These are phyloP conservation scores for Odontocolon sp. DNA, from an alignment of 2,888 invertebrate species.

Conservation along the genomic window DNA sequence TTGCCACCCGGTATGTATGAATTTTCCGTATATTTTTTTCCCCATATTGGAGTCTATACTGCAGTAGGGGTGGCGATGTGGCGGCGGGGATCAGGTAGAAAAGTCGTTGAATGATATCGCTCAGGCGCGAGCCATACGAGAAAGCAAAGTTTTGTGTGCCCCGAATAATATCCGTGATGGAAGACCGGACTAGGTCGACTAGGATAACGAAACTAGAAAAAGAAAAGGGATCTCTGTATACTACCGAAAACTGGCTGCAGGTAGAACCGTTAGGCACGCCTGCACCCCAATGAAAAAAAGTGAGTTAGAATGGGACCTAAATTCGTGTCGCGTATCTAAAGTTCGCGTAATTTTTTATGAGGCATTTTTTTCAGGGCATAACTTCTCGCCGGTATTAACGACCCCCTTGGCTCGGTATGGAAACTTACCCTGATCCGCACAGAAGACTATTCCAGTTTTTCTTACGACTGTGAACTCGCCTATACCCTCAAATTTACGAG, in stretches of 20 bases:
- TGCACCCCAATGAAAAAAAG: slow-evolving; percentile 19
- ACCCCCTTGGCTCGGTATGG: slow-evolving; percentile 33
- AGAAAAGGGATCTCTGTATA: slow-evolving; percentile 47
- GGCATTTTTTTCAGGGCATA: slow-evolving; percentile 65
- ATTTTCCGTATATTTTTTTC: slow-evolving; percentile 36
- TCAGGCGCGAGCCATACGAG: slow-evolving; percentile 38
- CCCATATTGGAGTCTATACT: slow-evolving; percentile 3
- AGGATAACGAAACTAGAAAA: slow-evolving; percentile 22
- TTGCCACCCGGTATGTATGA: slow-evolving; percentile 42
- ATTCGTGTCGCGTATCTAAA: slow-evolving; percentile 48
- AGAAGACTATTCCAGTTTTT: background rate
- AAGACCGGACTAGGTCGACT: slow-evolving; percentile 53
- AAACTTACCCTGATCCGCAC: too few species aligned
- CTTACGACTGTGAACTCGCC: slow-evolving; percentile 5
- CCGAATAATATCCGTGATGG: slow-evolving; percentile 72
- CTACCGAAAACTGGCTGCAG: slow-evolving; percentile 65
- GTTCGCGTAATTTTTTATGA: slow-evolving; percentile 67
- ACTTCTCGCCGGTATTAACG: slow-evolving; percentile 43
- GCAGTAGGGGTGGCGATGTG: slow-evolving; percentile 42
- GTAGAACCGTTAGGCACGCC: slow-evolving; percentile 72
- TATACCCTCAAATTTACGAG: slow-evolving; percentile 45
- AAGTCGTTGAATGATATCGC: slow-evolving; percentile 77
- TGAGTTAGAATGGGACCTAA: slow-evolving; percentile 27
- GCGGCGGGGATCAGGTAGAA: slow-evolving; percentile 72
- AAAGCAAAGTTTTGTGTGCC: slow-evolving; percentile 59